Evolutionary conservation across 2,888 invertebrate species (phyloP).

Genomic region (Catocala nupta): DNA sequence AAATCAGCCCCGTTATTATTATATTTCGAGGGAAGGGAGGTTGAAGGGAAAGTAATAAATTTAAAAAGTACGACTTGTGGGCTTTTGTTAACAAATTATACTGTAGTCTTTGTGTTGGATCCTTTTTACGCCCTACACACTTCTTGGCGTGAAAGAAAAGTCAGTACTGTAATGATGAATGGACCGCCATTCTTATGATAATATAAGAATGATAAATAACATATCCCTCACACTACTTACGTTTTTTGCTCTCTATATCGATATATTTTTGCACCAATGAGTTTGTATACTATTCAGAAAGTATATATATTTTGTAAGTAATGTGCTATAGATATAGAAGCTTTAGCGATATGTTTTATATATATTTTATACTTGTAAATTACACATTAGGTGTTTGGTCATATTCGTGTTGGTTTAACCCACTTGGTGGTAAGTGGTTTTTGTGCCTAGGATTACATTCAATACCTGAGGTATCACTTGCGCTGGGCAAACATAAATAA

Average conservation of each 20-base stretch:
- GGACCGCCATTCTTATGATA: constrained; percentile 72
- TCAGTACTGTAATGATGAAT: constrained; percentile 76
- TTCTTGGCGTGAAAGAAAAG: constrained; percentile 67
- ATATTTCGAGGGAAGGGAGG: constrained; percentile 38
- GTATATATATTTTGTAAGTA: constrained; percentile 44
- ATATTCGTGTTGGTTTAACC: too few species aligned
- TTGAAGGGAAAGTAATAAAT: constrained; percentile 64
- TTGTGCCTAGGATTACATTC: too few species aligned
- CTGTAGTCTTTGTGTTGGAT: constrained; percentile 57
- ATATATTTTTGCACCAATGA: constrained; percentile 35
- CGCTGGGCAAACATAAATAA: too few species aligned
- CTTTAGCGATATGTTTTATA: too few species aligned
- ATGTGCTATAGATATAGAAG: constrained; percentile 23
- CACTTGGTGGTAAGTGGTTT: too few species aligned
- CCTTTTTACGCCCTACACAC: constrained; percentile 59
- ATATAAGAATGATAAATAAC: constrained; percentile 73
- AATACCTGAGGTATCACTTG: too few species aligned
- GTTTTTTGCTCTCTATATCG: constrained; percentile 46
- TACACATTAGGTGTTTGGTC: too few species aligned
- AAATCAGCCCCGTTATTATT: constrained; percentile 36
- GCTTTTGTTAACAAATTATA: constrained; percentile 72
- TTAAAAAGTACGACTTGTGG: constrained; percentile 62
- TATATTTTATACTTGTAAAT: too few species aligned
- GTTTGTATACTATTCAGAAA: constrained; percentile 38
- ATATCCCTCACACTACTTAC: constrained; percentile 48